Conservation (phyloP, 2,113 vertebrate genomes). For the Numida meleagris region DNA sequence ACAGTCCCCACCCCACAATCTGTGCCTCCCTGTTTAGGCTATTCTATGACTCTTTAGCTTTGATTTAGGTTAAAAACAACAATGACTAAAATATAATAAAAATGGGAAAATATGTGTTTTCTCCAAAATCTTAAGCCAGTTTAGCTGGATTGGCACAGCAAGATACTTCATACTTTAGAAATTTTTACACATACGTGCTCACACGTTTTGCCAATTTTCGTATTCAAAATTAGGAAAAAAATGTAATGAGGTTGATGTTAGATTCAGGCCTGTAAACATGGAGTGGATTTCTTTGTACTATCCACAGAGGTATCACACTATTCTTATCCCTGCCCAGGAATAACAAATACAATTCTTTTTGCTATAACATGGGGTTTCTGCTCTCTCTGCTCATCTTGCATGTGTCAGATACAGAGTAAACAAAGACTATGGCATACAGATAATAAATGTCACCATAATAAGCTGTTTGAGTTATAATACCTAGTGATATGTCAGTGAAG, state of each 20-base stretch:
- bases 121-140: background rate
- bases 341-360: background rate
- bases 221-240: background rate
- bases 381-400: background rate
- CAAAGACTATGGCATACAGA: background rate
- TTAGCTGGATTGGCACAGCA: background rate
- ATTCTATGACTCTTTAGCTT: background rate
- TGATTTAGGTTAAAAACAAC: background rate
- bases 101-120: rapidly evolving
- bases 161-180: background rate
- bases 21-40: background rate
- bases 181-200: background rate
- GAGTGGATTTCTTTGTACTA: background rate
- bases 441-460: background rate
- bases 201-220: background rate
- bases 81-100: background rate
- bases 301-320: background rate
- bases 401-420: background rate
- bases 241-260: background rate
- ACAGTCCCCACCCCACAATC: rapidly evolving
- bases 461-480: background rate
- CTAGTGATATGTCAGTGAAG: rapidly evolving
- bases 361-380: rapidly evolving
- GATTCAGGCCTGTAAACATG: background rate
- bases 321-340: background rate